Evolutionary conservation across 2,888 invertebrate genomes (phyloP), one percentile per base, ranked within the genome.

Genomic region (Chrysolina haemoptera): DNA sequence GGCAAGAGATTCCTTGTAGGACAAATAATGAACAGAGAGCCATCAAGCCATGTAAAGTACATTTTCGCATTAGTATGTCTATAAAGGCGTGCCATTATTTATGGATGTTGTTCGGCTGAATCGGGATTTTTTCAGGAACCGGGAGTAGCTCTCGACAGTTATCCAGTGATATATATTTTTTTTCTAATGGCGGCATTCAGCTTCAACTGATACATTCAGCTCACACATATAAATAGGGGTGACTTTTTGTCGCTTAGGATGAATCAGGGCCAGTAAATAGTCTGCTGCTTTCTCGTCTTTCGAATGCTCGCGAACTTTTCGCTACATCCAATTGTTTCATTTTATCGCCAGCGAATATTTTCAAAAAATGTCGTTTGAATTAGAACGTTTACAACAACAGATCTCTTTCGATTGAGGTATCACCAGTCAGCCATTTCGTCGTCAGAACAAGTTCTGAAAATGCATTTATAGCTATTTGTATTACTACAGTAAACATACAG

Each of bases 21-120:
- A 78, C 80, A 79, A 80, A 81, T 82, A 81, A 82, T 82, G 76
- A 81, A 79, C 67, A 77, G 70, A 74, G 66, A 70, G 76, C 76
- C 78, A 79, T 79, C 80, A 78, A 79, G 77, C 79, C 77, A 74
- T 79, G 76, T 76, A 77, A 72, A 77, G 75, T 77, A 73, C 76
- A 78, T 79, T 74, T 71, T 66, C 74, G 71, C 78, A 79, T 78
- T 78, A 77, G 74, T 71, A 72, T 66, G 71, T 70, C 71, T 74
- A 76, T 76, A 73, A 78, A 76, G 73, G 75, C 68, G 62, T 11
- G 50, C 53, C 68, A 74, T 78, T 76, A 77, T 76, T 74, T 76
- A 77, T 77, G 64, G 48, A 71, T 69, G 68, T 70, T 73, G 68
- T 74, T 70, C 69, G n/a, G 48, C 63, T 70, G 70, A 68, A 72